Base-by-base conservation (phyloP, 2,888 invertebrate species). In the Apamea epomidion region DNA sequence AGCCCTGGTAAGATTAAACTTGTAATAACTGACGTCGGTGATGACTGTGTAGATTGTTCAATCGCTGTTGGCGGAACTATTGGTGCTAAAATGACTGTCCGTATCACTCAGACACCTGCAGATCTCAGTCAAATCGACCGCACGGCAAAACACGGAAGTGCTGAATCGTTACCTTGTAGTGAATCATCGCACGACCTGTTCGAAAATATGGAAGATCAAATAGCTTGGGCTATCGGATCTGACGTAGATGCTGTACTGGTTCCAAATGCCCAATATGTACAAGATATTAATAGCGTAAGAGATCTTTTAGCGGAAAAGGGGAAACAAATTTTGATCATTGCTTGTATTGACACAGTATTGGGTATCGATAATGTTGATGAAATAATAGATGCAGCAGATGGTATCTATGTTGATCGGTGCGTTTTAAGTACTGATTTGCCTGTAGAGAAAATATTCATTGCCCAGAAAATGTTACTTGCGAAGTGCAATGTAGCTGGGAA, bases 351-450 rank as follows among this genome's bases (percentile, higher is more conserved):
- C 37, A 91, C 96, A 45, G 86, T 94, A 14, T 84, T 93, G 74
- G 96, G 94, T 4, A 80, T 96, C 2, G 95, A 97, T 80, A 96
- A 96, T 85, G 90, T 99, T 86, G 98, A 99, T 91, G 98, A 98
- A 87, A 98, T 99, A 89, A 97, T 99, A 82, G 91, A 93, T 12
- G 98, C 97, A 83, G 97, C 98, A 16, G 99, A 99, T 95, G 99
- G 99, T 71, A 97, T 99, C 78, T 99, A 98, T 98, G 98, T 99
- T 0, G 99, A 99, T 77, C 97, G 99, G 85, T 98, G 98, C 90
- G 98, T 98, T 93, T 96, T 99, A 84, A 98, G 99, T 85, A 98
- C 98, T 88, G 99, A 99, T 95, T 98, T 99, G 84, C 98, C 99
- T 0, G 98, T 99, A 42, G 99, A 99, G 95, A 98, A 98, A 95